Percentiles rank a stretch among this genome's conserved stretches.
These are phyloP conservation scores for Butorides virescens DNA, from an alignment of 2,113 vertebrate species.

Conservation along the genomic window DNA sequence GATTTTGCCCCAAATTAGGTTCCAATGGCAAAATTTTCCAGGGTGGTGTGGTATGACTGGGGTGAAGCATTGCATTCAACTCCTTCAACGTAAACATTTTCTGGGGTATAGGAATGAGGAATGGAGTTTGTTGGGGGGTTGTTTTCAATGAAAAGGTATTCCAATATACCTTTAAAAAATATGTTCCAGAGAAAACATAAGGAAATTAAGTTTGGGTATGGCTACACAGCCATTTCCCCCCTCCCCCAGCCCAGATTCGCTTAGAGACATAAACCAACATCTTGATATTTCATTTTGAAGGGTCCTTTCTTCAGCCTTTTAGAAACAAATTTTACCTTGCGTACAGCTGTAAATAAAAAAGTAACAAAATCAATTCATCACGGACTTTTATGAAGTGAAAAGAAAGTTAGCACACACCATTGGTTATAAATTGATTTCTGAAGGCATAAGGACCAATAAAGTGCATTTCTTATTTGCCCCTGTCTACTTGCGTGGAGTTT, in stretches of 20 bases:
- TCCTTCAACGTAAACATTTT: slow-evolving; percentile 20
- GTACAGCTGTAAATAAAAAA: background rate
- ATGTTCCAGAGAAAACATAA: slow-evolving; percentile 28
- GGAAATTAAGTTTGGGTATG: slow-evolving; percentile 6
- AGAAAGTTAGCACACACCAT: background rate
- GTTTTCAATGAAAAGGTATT: slow-evolving; percentile 31
- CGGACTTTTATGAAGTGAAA: background rate
- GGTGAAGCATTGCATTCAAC: slow-evolving; percentile 29
- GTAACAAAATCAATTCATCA: background rate
- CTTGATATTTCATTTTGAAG: slow-evolving; percentile 49
- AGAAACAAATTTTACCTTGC: slow-evolving; percentile 13
- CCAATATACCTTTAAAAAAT: slow-evolving; percentile 47
- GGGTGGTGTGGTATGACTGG: background rate
- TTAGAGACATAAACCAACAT: slow-evolving; percentile 33
- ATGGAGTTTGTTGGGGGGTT: background rate
- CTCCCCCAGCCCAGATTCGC: slow-evolving; percentile 49
- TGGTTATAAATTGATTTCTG: slow-evolving; percentile 65
- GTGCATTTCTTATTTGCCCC: slow-evolving; percentile 56
- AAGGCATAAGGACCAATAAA: slow-evolving; percentile 37
- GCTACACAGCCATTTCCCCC: background rate
- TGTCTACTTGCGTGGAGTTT: background rate
- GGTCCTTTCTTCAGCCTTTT: slow-evolving; percentile 55
- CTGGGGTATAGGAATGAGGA: background rate
- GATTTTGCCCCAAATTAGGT: background rate
- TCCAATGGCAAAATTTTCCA: slow-evolving; percentile 1